Conservation (phyloP, 2,113 vertebrate species). For the Pipa parva region DNA sequence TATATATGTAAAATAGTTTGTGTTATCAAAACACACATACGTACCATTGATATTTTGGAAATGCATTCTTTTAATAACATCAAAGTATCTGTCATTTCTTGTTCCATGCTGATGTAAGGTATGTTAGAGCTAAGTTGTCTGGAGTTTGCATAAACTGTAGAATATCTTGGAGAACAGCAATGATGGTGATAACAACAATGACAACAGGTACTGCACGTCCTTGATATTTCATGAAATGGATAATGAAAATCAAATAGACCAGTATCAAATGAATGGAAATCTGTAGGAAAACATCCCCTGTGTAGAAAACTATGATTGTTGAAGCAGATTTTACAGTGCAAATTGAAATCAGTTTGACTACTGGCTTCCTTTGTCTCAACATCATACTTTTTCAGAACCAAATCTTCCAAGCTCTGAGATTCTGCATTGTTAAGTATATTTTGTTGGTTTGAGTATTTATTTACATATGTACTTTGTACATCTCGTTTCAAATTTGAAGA, state of each 20-base stretch:
- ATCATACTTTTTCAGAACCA: not conserved
- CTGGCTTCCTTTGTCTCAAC: conserved; percentile 37
- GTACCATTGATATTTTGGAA: conserved; percentile 46
- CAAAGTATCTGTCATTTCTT: conserved; percentile 40
- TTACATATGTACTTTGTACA: conserved; percentile 19
- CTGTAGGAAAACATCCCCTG: conserved; percentile 22
- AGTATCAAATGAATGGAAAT: conserved; percentile 55
- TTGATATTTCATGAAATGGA: not conserved
- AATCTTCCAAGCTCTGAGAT: not conserved
- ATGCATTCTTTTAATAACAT: conserved; percentile 43
- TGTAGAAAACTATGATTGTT: not conserved
- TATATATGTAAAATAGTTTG: not conserved
- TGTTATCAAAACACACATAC: conserved; percentile 47
- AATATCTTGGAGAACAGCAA: conserved; percentile 16
- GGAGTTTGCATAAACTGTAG: not conserved
- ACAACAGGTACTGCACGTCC: conserved; percentile 13
- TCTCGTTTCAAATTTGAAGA: conserved; percentile 46
- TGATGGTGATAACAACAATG: conserved; percentile 35
- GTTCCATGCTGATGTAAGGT: not conserved
- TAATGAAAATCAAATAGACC: conserved; percentile 8
- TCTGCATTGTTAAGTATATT: conserved; percentile 5
- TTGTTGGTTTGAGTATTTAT: conserved; percentile 5
- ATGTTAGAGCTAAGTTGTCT: not conserved
- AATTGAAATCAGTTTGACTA: conserved; percentile 43
- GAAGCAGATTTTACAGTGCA: not conserved